Percentiles rank a stretch among this genome's conserved stretches.
Conservation (phyloP, 2,888 invertebrate species). For the Omphaloscelis lunosa region DNA sequence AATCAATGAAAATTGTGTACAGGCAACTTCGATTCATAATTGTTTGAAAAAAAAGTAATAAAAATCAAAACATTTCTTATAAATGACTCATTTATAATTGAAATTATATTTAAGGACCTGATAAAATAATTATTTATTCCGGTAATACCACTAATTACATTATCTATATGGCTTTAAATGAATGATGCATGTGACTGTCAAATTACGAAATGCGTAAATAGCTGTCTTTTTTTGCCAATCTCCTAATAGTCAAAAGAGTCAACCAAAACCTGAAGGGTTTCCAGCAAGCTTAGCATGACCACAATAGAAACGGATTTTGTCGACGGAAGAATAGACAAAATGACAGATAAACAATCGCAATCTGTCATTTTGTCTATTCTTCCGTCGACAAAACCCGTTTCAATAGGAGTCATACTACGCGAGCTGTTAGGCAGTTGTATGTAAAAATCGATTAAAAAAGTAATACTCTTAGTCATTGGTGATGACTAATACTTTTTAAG, state of each 20-base stretch:
- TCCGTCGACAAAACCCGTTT: no score
- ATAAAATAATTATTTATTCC: neutral
- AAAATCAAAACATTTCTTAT: constrained; percentile 10
- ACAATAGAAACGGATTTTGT: no score
- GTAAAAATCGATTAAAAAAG: neutral
- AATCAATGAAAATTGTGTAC: neutral
- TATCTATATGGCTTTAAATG: neutral
- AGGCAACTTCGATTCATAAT: neutral
- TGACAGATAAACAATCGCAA: no score
- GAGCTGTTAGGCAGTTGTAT: neutral
- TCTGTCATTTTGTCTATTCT: no score
- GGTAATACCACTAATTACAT: constrained; percentile 1
- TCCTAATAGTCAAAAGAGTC: neutral
- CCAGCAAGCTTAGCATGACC: no score
- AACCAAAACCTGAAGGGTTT: neutral
- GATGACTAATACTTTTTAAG: no score
- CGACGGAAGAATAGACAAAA: no score
- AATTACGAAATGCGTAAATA: neutral
- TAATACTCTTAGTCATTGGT: no score
- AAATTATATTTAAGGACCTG: neutral
- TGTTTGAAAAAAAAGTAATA: constrained; percentile 14
- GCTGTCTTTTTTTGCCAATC: neutral
- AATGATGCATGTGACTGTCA: neutral
- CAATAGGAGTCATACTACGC: no score
- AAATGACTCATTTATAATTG: constrained; percentile 13